These are phyloP conservation scores for Chalcosyrphus nemorum DNA, from an alignment of 2,888 invertebrate genomes.

Conservation along the genomic window DNA sequence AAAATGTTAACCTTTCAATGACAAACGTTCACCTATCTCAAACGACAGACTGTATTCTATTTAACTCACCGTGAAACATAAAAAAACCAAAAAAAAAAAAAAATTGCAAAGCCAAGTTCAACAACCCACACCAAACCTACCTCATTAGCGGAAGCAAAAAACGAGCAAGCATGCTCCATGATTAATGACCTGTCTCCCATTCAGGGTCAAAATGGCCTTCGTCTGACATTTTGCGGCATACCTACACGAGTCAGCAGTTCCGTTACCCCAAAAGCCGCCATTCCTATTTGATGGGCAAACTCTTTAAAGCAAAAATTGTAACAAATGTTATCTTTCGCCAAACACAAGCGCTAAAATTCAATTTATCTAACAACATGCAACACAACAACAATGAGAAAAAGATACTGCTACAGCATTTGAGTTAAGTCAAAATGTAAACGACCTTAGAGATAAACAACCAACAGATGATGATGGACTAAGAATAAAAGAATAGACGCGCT, in stretches of 20 bases:
- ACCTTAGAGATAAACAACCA: slow-evolving; percentile 69
- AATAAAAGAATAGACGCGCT: no score
- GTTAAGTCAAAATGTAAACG: slow-evolving; percentile 63
- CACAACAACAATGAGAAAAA: slow-evolving; percentile 26
- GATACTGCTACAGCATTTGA: background rate
- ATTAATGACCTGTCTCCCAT: slow-evolving; percentile 19
- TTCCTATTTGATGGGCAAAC: slow-evolving; percentile 17
- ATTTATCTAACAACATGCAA: slow-evolving; percentile 44
- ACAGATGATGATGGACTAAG: slow-evolving; percentile 52
- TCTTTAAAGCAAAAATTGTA: slow-evolving; percentile 13
- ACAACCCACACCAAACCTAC: slow-evolving; percentile 24
- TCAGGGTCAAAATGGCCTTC: slow-evolving; percentile 33
- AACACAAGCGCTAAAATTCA: background rate
- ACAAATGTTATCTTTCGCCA: background rate
- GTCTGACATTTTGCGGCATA: background rate
- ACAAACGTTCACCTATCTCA: no score
- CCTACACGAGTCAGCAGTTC: background rate
- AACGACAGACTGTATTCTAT: no score
- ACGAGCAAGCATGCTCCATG: background rate
- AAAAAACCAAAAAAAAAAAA: background rate
- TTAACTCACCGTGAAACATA: background rate
- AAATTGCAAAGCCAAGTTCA: slow-evolving; percentile 17
- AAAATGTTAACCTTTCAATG: no score
- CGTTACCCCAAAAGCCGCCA: slow-evolving; percentile 15
- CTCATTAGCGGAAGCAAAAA: background rate